Evolutionary conservation across 2,113 vertebrate species (phyloP), one percentile per base, ranked within the genome.

Genomic region (Hydrolagus affinis): DNA sequence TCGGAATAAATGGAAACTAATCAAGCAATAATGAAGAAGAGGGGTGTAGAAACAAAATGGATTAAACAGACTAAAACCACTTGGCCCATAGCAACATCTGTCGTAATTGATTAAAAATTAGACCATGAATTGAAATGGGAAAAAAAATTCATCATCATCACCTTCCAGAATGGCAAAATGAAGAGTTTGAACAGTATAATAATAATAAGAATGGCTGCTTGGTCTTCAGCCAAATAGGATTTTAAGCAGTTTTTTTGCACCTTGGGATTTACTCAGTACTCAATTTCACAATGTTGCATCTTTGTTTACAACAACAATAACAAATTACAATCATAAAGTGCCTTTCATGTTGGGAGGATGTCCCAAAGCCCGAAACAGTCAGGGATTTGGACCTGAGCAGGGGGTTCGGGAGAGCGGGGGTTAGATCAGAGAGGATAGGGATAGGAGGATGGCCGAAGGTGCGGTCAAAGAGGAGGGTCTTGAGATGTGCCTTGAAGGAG

Each of bases 1-100:
- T 66, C 78, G 66, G 78, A 66, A 17, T 83, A 68, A 83, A 83
- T 83, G 60, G 30, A 83, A 83, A 83, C 60, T 83, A 83, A 68
- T 83, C 25, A 83, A 83, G 25, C 78, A 83, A 66, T 83, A 83
- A 83, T 83, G 78, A 68, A 68, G 78, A 10, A 83, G 44, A 44
- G 44, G n/a, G 60, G 10, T 25, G 23, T 60, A 21, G 78, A 83
- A 23, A 28, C 78, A 64, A 83, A 83, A 64, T 83, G 15, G 32
- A 83, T 68, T 83, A 60, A 83, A 68, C 77, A 32, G 25, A 21
- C 28, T 19, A 68, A 28, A 28, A 68, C 15, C 6, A 66, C 23
- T 66, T 25, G 62, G 78, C 78, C 11, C 78, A 83, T 66, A 15
- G 25, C 78, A 83, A 44, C 44, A 6, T 44, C 44, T 44, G 44